A percentile compares a stretch with the other conserved stretches of the same genome.
phyloP scores from a whole-genome alignment of 2,888 invertebrate species.

The Amphipoea lucens region DNA sequence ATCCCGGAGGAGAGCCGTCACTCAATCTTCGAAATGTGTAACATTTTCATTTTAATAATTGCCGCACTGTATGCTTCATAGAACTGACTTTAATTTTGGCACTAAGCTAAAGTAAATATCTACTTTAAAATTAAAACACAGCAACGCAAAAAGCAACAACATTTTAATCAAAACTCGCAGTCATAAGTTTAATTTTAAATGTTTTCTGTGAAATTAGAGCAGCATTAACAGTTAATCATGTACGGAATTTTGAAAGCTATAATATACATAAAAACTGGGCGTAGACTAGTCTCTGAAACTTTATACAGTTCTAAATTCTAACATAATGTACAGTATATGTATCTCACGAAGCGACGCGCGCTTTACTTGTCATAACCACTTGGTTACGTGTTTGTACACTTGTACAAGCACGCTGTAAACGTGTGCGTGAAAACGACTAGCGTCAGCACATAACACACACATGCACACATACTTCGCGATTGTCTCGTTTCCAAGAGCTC shows the following conservation, averaged over 20 bases:
- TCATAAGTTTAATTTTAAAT: not conserved
- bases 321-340: not conserved
- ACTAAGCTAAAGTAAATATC: too few species aligned
- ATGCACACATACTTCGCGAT: not conserved
- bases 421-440: not conserved
- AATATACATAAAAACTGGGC: not conserved
- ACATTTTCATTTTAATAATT: not conserved
- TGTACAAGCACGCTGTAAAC: not conserved
- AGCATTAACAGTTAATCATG: not conserved
- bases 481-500: not conserved
- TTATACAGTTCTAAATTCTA: too few species aligned
- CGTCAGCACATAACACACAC: not conserved
- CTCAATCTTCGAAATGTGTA: slow-evolving; percentile 9
- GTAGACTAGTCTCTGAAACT: not conserved
- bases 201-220: not conserved
- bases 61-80: not conserved
- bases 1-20: slow-evolving; percentile 25
- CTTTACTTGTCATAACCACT: not conserved
- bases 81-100: not conserved
- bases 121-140: too few species aligned
- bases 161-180: slow-evolving; percentile 28
- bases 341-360: not conserved
- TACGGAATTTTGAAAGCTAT: not conserved
- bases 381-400: too few species aligned
- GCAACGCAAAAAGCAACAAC: not conserved